Evolutionary conservation across 2,113 vertebrate species (phyloP).

Genomic region (Pituophis catenifer): DNA sequence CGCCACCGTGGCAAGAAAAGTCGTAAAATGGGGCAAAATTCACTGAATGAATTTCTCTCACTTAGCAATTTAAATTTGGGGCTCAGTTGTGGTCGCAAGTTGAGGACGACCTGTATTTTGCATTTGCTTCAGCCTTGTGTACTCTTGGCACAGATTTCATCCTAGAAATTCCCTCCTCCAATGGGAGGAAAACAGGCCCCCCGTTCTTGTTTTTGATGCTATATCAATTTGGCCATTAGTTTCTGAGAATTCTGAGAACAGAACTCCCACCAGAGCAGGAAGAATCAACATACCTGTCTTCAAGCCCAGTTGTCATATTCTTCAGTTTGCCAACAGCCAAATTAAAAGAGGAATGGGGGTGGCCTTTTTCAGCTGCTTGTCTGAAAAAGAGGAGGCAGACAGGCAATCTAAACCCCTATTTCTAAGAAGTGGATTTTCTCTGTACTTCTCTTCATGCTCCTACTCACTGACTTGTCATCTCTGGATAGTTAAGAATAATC

Average conservation of each 20-base stretch:
- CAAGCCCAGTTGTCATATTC: conserved; percentile 24
- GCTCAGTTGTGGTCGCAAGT: not conserved
- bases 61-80: not conserved
- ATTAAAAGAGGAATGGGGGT: conserved; percentile 59
- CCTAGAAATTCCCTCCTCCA: not conserved
- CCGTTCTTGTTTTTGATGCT: not conserved
- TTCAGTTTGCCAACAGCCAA: conserved; percentile 50
- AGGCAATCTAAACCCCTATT: not conserved
- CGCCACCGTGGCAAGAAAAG: not conserved
- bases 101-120: not conserved
- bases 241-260: not conserved
- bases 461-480: not conserved
- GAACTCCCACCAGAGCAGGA: not conserved
- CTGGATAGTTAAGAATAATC: not conserved
- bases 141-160: not conserved
- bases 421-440: not conserved
- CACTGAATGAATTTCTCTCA: not conserved
- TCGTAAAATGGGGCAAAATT: not conserved
- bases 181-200: not conserved
- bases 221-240: not conserved
- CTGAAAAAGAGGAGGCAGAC: conserved; percentile 21
- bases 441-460: not conserved
- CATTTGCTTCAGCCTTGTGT: not conserved
- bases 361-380: conserved; percentile 50
- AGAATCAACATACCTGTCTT: conserved; percentile 44